Conservation (phyloP, 2,888 invertebrate genomes). For the Heliconius cydno region DNA sequence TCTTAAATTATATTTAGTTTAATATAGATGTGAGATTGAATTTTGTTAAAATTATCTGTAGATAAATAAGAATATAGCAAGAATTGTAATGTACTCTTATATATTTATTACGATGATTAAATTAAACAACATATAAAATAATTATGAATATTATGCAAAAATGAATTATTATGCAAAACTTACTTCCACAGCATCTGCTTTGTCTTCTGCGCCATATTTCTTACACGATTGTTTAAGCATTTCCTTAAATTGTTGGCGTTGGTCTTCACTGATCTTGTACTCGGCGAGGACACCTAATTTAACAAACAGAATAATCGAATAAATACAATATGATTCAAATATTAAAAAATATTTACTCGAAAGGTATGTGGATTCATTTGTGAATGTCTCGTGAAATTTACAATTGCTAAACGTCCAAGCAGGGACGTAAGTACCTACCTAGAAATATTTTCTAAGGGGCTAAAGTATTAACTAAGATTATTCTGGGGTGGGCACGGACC, state of each 20-base stretch:
- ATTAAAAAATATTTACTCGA: not conserved
- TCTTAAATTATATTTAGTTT: too few species aligned
- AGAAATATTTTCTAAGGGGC: too few species aligned
- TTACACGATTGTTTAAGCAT: slow-evolving; percentile 57
- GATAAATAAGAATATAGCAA: too few species aligned
- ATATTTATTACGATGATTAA: not conserved
- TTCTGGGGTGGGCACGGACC: too few species aligned
- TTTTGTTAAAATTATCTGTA: too few species aligned
- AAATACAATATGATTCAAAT: not conserved
- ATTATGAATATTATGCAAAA: not conserved
- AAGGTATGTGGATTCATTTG: not conserved
- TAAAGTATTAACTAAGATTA: too few species aligned
- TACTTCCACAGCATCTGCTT: slow-evolving; percentile 62
- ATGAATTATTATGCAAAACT: not conserved
- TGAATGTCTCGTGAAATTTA: too few species aligned
- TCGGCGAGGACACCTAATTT: slow-evolving; percentile 65
- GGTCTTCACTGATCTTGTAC: slow-evolving; percentile 50
- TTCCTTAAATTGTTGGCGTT: slow-evolving; percentile 51
- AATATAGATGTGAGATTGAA: too few species aligned
- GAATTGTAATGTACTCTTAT: too few species aligned
- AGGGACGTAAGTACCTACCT: too few species aligned
- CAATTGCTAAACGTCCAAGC: not conserved
- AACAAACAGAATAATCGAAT: not conserved
- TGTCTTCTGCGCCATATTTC: slow-evolving; percentile 64
- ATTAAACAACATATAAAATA: not conserved